phyloP scores from a whole-genome alignment of 1,140 invertebrate genomes.

The Drosophila ogumai region DNA sequence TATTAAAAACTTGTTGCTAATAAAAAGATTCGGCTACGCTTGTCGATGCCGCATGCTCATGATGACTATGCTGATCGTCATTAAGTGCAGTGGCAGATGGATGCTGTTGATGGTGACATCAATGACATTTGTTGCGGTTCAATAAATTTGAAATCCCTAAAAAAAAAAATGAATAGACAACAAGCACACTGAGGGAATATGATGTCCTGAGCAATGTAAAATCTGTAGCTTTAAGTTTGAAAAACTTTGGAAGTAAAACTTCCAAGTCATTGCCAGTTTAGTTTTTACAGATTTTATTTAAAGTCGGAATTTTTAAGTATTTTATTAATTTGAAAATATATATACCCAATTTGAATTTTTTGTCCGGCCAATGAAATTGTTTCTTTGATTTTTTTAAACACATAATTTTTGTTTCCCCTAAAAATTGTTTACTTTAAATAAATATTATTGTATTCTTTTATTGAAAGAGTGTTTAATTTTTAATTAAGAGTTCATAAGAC shows the following conservation, averaged over 20 bases:
- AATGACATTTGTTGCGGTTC: slow-evolving; percentile 83
- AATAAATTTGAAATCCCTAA: slow-evolving; percentile 75
- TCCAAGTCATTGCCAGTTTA: too few relatives aligned
- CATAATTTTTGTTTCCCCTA: too few relatives aligned
- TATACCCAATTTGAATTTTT: too few relatives aligned
- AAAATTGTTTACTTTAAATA: too few relatives aligned
- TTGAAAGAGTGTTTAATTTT: too few relatives aligned
- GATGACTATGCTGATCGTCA: slow-evolving; percentile 33
- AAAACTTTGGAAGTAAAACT: neutral
- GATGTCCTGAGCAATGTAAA: accelerated
- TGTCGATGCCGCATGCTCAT: slow-evolving; percentile 45
- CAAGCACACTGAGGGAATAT: neutral
- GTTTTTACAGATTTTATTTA: neutral
- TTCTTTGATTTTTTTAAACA: neutral
- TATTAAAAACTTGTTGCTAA: slow-evolving; percentile 84
- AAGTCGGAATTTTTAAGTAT: neutral
- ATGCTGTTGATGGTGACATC: slow-evolving; percentile 63
- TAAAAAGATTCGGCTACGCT: slow-evolving; percentile 65
- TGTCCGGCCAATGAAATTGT: neutral
- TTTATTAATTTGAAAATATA: too few relatives aligned
- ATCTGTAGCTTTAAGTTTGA: too few relatives aligned
- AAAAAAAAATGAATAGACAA: slow-evolving; percentile 9
- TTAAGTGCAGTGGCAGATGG: slow-evolving; percentile 41
- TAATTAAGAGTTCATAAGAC: too few relatives aligned
- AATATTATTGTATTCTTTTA: too few relatives aligned